phyloP scores from a whole-genome alignment of 2,113 vertebrate species.

The Halcyon malimbica region DNA sequence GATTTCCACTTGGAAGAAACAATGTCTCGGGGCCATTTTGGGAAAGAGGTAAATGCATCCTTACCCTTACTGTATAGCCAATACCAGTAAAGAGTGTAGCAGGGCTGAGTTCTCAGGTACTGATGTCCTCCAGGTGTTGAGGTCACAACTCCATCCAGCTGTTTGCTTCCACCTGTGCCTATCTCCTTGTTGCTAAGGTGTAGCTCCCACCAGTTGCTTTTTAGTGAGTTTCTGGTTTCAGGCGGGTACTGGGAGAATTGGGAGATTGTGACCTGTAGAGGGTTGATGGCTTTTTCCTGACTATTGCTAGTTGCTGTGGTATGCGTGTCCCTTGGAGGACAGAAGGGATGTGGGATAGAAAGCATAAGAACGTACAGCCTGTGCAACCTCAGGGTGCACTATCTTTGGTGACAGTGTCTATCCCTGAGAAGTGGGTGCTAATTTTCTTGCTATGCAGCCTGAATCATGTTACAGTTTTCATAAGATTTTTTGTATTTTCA shows the following conservation, averaged over 20 bases:
- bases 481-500: neutral
- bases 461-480: rapidly evolving
- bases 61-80: neutral
- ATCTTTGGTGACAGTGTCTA: neutral
- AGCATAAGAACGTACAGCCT: neutral
- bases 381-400: neutral
- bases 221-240: neutral
- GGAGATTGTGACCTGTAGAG: neutral
- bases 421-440: neutral
- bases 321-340: rapidly evolving
- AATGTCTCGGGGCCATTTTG: rapidly evolving
- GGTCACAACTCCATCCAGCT: neutral
- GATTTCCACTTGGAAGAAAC: neutral
- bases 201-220: neutral
- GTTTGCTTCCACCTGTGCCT: neutral
- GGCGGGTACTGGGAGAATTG: neutral
- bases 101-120: neutral
- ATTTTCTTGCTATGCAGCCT: neutral
- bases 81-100: rapidly evolving
- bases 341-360: neutral
- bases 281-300: neutral
- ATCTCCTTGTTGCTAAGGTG: neutral
- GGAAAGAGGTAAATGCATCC: neutral
- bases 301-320: neutral
- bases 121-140: neutral